Percentiles rank a stretch among this genome's conserved stretches.
phyloP scores from a whole-genome alignment of 2,888 invertebrate species.

The Andrena bicolor region DNA sequence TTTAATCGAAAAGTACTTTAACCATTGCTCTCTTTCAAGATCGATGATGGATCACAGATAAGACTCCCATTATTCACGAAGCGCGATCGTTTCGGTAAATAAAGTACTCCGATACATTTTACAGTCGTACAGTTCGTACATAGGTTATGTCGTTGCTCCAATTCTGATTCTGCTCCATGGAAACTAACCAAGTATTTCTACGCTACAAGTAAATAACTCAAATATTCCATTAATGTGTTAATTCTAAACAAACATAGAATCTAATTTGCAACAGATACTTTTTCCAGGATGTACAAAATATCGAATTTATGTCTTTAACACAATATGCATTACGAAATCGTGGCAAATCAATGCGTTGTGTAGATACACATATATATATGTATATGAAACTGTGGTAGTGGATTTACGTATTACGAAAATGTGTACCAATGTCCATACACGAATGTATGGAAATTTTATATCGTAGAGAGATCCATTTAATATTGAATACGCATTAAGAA shows the following conservation, averaged over 20 bases:
- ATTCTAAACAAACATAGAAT: not conserved
- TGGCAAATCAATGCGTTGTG: constrained; percentile 33
- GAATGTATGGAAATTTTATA: constrained; percentile 27
- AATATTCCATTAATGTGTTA: not conserved
- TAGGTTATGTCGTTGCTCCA: not conserved
- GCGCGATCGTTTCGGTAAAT: not conserved
- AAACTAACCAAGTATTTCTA: not conserved
- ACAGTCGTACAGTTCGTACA: not conserved
- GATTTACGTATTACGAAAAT: constrained; percentile 28
- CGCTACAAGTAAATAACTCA: not conserved
- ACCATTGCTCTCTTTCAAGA: constrained; percentile 1
- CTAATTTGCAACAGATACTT: not conserved
- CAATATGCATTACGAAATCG: constrained; percentile 44
- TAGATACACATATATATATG: too few species aligned
- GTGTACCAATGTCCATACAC: constrained; percentile 33
- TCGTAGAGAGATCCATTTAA: constrained; percentile 29
- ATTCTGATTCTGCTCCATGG: not conserved
- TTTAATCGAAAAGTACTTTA: not conserved
- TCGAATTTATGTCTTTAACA: constrained; percentile 8
- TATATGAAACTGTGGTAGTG: constrained; percentile 15
- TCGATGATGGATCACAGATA: constrained; percentile 23
- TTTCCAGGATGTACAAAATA: not conserved
- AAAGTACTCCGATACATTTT: constrained; percentile 8
- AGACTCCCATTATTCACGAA: constrained; percentile 22
- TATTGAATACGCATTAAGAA: constrained; percentile 36